Evolutionary conservation across 2,113 vertebrate genomes (phyloP).

Genomic region (Fregata magnificens): DNA sequence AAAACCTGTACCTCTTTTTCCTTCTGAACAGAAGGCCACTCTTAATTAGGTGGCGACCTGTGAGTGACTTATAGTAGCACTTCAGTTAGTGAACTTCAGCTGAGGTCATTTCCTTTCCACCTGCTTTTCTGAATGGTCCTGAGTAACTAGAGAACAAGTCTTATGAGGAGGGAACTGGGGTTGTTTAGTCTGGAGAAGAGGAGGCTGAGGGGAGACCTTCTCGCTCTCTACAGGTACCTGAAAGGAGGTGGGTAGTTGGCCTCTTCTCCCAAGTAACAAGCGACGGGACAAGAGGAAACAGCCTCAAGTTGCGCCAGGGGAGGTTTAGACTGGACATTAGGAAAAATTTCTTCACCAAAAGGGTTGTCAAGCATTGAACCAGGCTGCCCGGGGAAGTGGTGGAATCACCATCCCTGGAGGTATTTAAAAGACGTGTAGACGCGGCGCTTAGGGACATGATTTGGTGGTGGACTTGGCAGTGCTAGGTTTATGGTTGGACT

Average conservation of each 20-base stretch:
- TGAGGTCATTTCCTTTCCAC: not conserved
- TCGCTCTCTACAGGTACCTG: not conserved
- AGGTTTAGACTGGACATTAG: not conserved
- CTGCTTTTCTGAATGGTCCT: not conserved
- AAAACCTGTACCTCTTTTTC: not conserved
- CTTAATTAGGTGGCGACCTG: not conserved
- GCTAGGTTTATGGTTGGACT: not conserved
- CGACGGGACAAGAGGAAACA: not conserved
- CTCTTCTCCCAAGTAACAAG: not conserved
- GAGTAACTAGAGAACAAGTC: not conserved
- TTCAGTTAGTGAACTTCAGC: not conserved
- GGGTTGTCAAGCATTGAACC: not conserved
- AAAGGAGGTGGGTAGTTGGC: accelerated
- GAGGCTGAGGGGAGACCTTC: not conserved
- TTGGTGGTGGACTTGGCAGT: not conserved
- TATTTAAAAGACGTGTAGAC: not conserved
- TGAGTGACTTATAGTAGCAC: not conserved
- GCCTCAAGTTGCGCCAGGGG: not conserved
- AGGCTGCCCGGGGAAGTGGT: not conserved
- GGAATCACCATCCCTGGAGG: not conserved
- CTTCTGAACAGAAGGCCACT: accelerated
- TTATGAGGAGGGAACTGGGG: not conserved
- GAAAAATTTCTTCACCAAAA: not conserved
- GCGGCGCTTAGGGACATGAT: not conserved
- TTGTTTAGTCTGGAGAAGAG: not conserved